A percentile compares a stretch with the other conserved stretches of the same genome.
These are phyloP conservation scores for Oryzias woworae DNA, from an alignment of 2,113 vertebrate genomes.

Conservation along the genomic window DNA sequence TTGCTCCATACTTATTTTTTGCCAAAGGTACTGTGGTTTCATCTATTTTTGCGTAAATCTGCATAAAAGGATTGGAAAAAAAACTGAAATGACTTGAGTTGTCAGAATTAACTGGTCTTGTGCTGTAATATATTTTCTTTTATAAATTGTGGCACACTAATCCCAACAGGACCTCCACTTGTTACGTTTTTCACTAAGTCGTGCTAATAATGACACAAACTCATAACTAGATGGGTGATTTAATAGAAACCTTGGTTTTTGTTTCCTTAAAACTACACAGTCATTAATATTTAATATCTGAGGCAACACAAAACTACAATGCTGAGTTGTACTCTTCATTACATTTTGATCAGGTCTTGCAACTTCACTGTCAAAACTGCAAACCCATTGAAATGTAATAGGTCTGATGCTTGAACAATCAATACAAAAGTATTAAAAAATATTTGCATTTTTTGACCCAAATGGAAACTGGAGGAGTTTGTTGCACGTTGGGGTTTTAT, in stretches of 20 bases:
- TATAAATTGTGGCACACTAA: slow-evolving; percentile 21
- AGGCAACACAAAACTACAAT: slow-evolving; percentile 1
- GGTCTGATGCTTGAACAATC: slow-evolving; percentile 66
- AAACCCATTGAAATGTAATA: slow-evolving; percentile 16
- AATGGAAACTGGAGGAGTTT: slow-evolving; percentile 53
- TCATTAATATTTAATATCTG: not conserved
- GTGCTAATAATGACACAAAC: slow-evolving; percentile 3
- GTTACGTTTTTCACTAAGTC: slow-evolving; percentile 10
- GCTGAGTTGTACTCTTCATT: slow-evolving; percentile 18
- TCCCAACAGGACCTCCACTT: slow-evolving; percentile 3
- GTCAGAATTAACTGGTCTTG: slow-evolving; percentile 13
- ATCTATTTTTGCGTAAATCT: slow-evolving; percentile 24
- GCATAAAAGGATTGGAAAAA: slow-evolving; percentile 8
- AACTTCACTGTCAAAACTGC: slow-evolving; percentile 48
- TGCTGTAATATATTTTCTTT: slow-evolving; percentile 6
- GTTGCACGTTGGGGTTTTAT: slow-evolving; percentile 27
- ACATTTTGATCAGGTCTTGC: slow-evolving; percentile 40
- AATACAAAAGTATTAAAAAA: slow-evolving; percentile 30
- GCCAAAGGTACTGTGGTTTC: slow-evolving; percentile 64
- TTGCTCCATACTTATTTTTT: slow-evolving; percentile 31
- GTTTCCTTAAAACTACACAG: not conserved
- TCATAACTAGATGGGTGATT: slow-evolving; percentile 3
- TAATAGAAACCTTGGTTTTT: not conserved
- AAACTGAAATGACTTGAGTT: slow-evolving; percentile 37
- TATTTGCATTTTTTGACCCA: slow-evolving; percentile 22